These are phyloP conservation scores for Orientallactaga sibirica DNA, from an alignment of 2,797 vertebrate genomes.

Conservation along the genomic window DNA sequence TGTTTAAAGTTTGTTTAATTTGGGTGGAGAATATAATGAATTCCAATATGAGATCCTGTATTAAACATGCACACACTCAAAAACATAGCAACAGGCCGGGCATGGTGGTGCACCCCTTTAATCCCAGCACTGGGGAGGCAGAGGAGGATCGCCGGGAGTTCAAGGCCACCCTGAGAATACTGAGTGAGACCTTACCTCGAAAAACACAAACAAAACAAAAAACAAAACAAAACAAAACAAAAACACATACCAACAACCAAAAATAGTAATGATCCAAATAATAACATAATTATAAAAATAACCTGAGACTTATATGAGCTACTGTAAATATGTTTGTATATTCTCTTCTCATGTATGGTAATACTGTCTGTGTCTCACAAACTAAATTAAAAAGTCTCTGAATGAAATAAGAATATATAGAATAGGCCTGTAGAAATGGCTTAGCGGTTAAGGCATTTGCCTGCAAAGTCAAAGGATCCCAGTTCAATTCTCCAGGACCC, in stretches of 20 bases:
- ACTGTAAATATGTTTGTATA: accelerated
- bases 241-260: background rate
- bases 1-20: background rate
- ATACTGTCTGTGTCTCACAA: background rate
- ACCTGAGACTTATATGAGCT: background rate
- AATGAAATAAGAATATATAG: background rate
- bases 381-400: background rate
- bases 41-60: background rate
- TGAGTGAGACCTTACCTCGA: too few relatives aligned
- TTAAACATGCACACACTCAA: background rate
- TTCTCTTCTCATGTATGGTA: accelerated
- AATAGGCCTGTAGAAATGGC: too few relatives aligned
- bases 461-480: too few relatives aligned
- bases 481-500: too few relatives aligned
- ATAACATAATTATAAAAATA: too few relatives aligned
- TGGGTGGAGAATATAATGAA: background rate
- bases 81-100: background rate
- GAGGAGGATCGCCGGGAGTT: too few relatives aligned
- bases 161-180: too few relatives aligned
- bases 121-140: too few relatives aligned
- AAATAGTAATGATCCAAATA: background rate
- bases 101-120: too few relatives aligned
- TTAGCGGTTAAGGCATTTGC: too few relatives aligned
- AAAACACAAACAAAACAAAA: too few relatives aligned
- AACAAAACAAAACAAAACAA: background rate